Evolutionary conservation across 2,797 vertebrate genomes (phyloP), one percentile per base, ranked within the genome.

Genomic region (Tapirus indicus): DNA sequence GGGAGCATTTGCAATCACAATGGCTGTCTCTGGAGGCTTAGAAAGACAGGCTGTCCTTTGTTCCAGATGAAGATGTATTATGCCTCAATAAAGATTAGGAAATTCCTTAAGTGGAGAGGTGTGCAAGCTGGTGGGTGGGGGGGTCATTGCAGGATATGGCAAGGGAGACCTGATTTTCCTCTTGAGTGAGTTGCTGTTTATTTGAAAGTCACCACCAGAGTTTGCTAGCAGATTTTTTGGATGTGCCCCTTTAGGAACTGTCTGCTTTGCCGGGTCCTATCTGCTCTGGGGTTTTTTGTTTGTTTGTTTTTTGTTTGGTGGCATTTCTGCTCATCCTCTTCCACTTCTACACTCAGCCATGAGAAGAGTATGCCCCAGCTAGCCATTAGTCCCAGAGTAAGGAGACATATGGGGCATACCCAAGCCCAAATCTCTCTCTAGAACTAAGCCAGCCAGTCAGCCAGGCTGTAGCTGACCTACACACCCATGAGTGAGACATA

Each of bases 221-320:
- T 88, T 75, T 82, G 41, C n/a, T 27, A 72, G 85, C 58, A 92
- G 93, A 69, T 62, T 47, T 72, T 68, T 58, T 68, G 66, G 72
- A 86, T 47, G 54, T 66, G 58, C 23, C 62, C 56, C 80, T 79
- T 83, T 38, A 12, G 29, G 29, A 66, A 84, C 64, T 88, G 84
- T 92, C 79, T 75, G 86, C 79, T 97, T 94, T 87, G 49, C 74
- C 72, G 85, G 35, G 41, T 84, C 29, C 5, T 71, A 38, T 72
- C 56, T 72, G 5, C 41, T 87, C 74, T n/a, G 49, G 49, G 5
- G 38, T 16, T 62, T 58, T 32, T 13, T 82, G 27, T 23, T 78
- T 79, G 21, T 32, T 62, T 47, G 29, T n/a, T 29, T 29, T 47
- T n/a, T 14, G 52, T 25, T 23, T 68, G 60, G 52, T 41, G 18